Percentiles rank a stretch among this genome's conserved stretches.
Evolutionary conservation across 2,113 vertebrate genomes (phyloP).

Genomic region (Cercopithecus mona): DNA sequence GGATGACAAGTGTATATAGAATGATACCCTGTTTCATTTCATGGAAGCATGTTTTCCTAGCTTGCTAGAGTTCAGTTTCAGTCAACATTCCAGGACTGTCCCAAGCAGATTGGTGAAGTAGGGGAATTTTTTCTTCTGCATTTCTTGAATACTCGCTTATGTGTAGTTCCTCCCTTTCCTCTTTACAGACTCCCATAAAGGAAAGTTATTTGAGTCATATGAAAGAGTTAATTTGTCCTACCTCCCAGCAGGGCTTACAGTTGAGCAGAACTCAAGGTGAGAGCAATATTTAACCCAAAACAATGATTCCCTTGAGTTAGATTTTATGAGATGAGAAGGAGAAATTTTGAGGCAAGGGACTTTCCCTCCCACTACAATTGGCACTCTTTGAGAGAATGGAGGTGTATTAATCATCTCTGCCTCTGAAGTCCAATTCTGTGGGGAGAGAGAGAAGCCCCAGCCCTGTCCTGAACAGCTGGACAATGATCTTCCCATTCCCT

Average conservation of each 20-base stretch:
- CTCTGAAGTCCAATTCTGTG: background rate
- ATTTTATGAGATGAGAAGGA: slow-evolving; percentile 30
- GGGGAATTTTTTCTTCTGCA: background rate
- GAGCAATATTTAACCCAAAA: background rate
- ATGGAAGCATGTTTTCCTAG: background rate
- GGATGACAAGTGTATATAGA: background rate
- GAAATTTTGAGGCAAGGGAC: background rate
- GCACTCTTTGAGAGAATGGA: background rate
- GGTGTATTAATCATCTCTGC: background rate
- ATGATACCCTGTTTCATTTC: background rate
- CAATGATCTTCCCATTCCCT: background rate
- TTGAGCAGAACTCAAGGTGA: background rate
- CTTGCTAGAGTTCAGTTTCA: slow-evolving; percentile 11
- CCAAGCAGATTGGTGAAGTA: background rate
- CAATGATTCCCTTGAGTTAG: background rate
- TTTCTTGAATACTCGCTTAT: background rate
- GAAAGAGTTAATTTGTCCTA: background rate
- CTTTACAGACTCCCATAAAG: background rate
- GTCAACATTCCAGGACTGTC: background rate
- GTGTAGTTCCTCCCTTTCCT: background rate
- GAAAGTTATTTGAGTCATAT: background rate
- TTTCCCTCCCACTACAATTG: background rate
- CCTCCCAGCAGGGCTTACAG: slow-evolving; percentile 13
- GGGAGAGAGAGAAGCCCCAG: background rate
- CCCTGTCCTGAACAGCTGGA: background rate